Percentiles rank a stretch among this genome's conserved stretches.
These are phyloP conservation scores for Himantopus leucocephalus DNA, from an alignment of 2,113 vertebrate genomes.

Conservation along the genomic window DNA sequence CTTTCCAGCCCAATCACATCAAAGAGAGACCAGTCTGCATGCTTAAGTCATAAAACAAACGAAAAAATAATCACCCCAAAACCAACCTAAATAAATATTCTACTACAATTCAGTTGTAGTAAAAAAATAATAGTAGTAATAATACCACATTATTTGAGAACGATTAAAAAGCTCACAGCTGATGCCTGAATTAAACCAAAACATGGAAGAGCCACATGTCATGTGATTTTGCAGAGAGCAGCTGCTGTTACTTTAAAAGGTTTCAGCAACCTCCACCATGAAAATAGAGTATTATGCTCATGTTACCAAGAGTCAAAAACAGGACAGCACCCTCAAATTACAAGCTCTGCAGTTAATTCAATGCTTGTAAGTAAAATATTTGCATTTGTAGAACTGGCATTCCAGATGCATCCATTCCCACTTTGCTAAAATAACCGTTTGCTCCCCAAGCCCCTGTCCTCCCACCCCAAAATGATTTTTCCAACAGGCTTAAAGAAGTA, in stretches of 20 bases:
- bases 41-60: conserved; percentile 41
- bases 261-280: not conserved
- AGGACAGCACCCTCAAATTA: not conserved
- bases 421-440: not conserved
- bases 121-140: not conserved
- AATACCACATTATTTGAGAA: not conserved
- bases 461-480: not conserved
- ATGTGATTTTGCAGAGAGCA: not conserved
- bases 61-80: not conserved
- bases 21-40: conserved; percentile 78
- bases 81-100: not conserved
- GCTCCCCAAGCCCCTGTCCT: not conserved
- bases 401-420: not conserved
- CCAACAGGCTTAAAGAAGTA: not conserved
- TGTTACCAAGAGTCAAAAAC: not conserved
- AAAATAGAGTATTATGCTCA: not conserved
- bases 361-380: not conserved
- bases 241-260: conserved; percentile 33
- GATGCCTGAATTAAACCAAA: not conserved
- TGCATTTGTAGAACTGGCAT: not conserved
- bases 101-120: not conserved
- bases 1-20: conserved; percentile 81
- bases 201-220: not conserved
- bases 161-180: not conserved
- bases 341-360: not conserved